phyloP scores from a whole-genome alignment of 1,140 invertebrate genomes.

The Drosophila elegans region DNA sequence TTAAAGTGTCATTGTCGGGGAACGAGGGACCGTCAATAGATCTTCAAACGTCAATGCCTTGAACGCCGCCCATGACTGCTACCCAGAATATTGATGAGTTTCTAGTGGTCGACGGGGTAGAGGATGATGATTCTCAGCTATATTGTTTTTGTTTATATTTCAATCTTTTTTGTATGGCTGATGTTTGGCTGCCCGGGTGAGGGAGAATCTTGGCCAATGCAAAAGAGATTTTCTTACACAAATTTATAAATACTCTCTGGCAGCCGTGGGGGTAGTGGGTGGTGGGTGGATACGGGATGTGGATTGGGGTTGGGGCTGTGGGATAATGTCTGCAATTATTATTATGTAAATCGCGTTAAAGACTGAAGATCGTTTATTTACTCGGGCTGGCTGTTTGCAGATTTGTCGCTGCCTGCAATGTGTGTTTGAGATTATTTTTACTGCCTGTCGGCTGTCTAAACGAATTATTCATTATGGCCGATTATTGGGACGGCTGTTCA shows the following conservation, averaged over 20 bases:
- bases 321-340: conserved; percentile 69
- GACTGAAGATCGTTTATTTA: conserved; percentile 67
- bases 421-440: conserved; percentile 65
- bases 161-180: conserved; percentile 40
- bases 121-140: conserved; percentile 12
- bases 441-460: conserved; percentile 55
- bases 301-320: conserved; percentile 11
- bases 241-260: conserved; percentile 63
- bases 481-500: conserved; percentile 63
- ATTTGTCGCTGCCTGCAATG: conserved; percentile 43
- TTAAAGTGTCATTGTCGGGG: conserved; percentile 79
- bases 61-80: conserved; percentile 16
- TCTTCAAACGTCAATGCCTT: conserved; percentile 78
- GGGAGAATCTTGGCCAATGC: conserved; percentile 50
- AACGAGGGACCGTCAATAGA: conserved; percentile 55
- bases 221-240: conserved; percentile 54
- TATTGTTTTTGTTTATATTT: conserved; percentile 66
- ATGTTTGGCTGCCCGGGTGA: conserved; percentile 14
- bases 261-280: conserved; percentile 15
- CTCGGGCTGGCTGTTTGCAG: conserved; percentile 44
- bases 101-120: conserved; percentile 60
- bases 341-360: conserved; percentile 74
- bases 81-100: conserved; percentile 70
- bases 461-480: conserved; percentile 74
- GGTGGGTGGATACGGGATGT: conserved; percentile 3